A percentile compares a stretch with the other conserved stretches of the same genome.
phyloP scores from a whole-genome alignment of 2,888 invertebrate species.

The Noctua comes region DNA sequence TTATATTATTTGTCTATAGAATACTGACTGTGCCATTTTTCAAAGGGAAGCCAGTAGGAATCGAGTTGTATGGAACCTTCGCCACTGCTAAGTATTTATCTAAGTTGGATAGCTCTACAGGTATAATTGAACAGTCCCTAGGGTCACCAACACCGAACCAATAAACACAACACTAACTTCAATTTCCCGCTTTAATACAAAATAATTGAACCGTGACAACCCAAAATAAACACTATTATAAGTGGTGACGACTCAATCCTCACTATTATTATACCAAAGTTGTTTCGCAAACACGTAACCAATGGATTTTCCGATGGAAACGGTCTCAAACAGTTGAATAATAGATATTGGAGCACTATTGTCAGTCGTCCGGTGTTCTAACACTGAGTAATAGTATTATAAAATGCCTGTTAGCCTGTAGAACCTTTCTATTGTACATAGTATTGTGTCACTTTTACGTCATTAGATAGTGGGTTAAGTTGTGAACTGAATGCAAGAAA shows the following conservation, averaged over 20 bases:
- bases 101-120: no score
- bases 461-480: neutral
- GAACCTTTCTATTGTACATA: slow-evolving; percentile 45
- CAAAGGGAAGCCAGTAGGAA: no score
- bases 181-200: slow-evolving; percentile 39
- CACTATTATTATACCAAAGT: slow-evolving; percentile 8
- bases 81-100: no score
- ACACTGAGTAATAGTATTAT: slow-evolving; percentile 38
- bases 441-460: slow-evolving; percentile 29
- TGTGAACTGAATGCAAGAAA: slow-evolving; percentile 1
- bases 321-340: slow-evolving; percentile 41
- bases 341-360: slow-evolving; percentile 58
- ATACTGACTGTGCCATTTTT: no score
- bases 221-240: slow-evolving; percentile 50
- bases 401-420: slow-evolving; percentile 26
- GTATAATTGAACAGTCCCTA: neutral
- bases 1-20: no score
- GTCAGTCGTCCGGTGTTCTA: slow-evolving; percentile 42
- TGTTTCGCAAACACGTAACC: slow-evolving; percentile 57
- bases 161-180: neutral
- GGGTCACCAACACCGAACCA: neutral
- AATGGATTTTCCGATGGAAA: slow-evolving; percentile 53
- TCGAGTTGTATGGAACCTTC: no score
- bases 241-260: slow-evolving; percentile 30
- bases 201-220: slow-evolving; percentile 36